phyloP scores from a whole-genome alignment of 2,797 vertebrate species.

The Sebastes matsubarae region DNA sequence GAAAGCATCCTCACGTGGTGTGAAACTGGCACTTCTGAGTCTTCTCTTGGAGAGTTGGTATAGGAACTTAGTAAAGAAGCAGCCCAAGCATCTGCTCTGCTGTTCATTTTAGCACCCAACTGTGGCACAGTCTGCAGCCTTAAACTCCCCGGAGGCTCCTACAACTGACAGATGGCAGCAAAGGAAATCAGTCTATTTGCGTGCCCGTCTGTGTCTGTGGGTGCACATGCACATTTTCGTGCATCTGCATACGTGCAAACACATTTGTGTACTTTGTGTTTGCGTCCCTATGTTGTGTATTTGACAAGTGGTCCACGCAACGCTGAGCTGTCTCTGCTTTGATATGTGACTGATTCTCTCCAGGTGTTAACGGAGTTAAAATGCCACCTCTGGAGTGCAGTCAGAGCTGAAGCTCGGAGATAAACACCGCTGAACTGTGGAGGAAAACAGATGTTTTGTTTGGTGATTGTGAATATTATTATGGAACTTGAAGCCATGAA shows the following conservation, averaged over 20 bases:
- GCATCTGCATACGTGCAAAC: neutral
- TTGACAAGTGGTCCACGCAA: neutral
- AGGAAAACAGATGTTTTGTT: constrained; percentile 29
- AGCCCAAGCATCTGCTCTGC: constrained; percentile 63
- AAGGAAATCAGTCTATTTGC: constrained; percentile 33
- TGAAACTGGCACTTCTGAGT: constrained; percentile 12
- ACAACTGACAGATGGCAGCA: constrained; percentile 64
- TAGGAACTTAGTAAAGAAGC: constrained; percentile 24
- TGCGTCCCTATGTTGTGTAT: neutral
- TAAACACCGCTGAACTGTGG: constrained; percentile 20
- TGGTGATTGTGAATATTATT: constrained; percentile 26
- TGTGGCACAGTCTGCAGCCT: constrained; percentile 57
- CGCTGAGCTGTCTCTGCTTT: constrained; percentile 15
- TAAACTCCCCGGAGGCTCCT: constrained; percentile 49
- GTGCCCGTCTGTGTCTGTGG: constrained; percentile 2
- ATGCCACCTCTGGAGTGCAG: constrained; percentile 8
- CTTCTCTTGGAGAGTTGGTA: constrained; percentile 1
- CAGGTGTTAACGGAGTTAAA: constrained; percentile 32
- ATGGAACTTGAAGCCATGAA: neutral
- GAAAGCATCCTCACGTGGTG: constrained; percentile 19
- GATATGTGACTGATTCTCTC: constrained; percentile 22
- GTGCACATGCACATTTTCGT: constrained; percentile 1
- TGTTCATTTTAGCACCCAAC: constrained; percentile 63
- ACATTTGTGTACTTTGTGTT: neutral
- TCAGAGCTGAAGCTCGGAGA: constrained; percentile 20